Conservation (phyloP, 2,797 vertebrate species). For the Syncerus caffer region DNA sequence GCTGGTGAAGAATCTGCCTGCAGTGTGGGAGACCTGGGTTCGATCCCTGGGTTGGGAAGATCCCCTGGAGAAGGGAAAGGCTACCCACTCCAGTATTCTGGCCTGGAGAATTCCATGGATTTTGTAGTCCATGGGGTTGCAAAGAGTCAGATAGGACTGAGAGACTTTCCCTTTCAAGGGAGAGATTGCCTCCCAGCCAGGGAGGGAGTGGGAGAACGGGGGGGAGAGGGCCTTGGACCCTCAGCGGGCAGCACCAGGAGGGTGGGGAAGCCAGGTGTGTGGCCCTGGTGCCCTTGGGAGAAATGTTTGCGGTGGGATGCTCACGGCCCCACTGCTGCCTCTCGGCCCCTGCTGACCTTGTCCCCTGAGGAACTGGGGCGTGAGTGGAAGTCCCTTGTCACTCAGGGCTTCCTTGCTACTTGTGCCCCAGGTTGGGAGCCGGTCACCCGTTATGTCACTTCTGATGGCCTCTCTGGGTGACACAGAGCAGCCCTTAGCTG, state of each 20-base stretch:
- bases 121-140: not conserved
- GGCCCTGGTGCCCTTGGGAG: not conserved
- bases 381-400: not conserved
- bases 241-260: not conserved
- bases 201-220: not conserved
- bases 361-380: not conserved
- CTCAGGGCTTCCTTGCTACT: not conserved
- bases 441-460: rapidly evolving
- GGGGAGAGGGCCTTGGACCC: not conserved
- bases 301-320: not conserved
- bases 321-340: not conserved
- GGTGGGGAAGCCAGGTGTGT: not conserved
- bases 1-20: not conserved
- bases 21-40: not conserved
- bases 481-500: not conserved
- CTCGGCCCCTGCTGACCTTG: not conserved
- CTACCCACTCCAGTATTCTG: not conserved
- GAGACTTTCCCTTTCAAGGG: not conserved
- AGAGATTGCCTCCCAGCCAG: not conserved
- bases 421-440: not conserved
- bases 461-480: not conserved
- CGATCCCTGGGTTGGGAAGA: not conserved
- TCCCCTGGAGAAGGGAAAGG: not conserved
- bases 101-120: not conserved
- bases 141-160: not conserved